phyloP scores from a whole-genome alignment of 2,888 invertebrate genomes.

The Acronicta psi region DNA sequence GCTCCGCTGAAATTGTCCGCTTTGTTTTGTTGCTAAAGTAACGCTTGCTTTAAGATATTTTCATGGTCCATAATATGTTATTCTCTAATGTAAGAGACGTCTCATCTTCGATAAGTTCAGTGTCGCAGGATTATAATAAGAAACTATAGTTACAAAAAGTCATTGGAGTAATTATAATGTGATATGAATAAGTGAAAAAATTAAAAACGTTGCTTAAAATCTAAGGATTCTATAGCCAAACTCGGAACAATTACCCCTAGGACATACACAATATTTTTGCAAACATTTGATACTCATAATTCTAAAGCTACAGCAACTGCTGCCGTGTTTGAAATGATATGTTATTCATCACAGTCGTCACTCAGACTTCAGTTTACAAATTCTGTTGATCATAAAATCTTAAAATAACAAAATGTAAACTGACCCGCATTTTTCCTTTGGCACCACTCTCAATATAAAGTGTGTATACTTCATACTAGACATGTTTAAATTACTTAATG shows the following conservation, averaged over 20 bases:
- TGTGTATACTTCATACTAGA: conserved; percentile 33
- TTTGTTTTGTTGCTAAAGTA: conserved; percentile 19
- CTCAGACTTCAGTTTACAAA: conserved; percentile 30
- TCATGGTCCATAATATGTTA: conserved; percentile 3
- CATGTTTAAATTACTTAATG: conserved; percentile 57
- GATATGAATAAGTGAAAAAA: too few species aligned
- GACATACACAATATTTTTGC: too few species aligned
- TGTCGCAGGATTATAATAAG: too few species aligned
- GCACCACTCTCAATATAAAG: conserved; percentile 29
- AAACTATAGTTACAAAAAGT: too few species aligned
- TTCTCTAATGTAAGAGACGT: neutral
- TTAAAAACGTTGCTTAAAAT: too few species aligned
- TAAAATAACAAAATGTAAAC: conserved; percentile 36
- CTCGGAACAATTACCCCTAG: too few species aligned
- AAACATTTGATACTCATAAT: too few species aligned
- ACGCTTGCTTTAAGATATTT: conserved; percentile 8
- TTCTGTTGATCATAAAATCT: conserved; percentile 29
- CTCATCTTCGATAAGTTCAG: too few species aligned
- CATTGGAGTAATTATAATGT: neutral
- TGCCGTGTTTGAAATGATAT: conserved; percentile 9
- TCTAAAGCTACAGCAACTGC: too few species aligned
- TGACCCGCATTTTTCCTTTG: conserved; percentile 42
- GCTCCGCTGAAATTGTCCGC: conserved; percentile 13
- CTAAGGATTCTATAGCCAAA: too few species aligned
- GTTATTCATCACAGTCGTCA: conserved; percentile 19